These are phyloP conservation scores for Pyrrhura leucotis DNA, from an alignment of 2,797 vertebrate genomes.

Conservation along the genomic window DNA sequence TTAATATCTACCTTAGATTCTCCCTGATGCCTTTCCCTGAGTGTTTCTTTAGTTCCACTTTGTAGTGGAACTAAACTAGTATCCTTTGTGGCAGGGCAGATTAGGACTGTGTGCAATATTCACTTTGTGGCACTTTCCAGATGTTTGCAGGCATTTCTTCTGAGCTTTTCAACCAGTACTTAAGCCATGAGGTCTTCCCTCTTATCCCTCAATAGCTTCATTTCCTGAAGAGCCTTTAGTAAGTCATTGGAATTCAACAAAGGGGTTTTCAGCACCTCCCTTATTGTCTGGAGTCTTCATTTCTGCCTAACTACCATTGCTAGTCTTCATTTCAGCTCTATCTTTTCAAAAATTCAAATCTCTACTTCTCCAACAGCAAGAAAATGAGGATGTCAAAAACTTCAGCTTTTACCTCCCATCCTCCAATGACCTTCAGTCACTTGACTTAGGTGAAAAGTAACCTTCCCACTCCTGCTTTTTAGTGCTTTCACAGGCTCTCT, in stretches of 20 bases:
- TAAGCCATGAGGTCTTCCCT: background rate
- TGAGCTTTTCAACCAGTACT: background rate
- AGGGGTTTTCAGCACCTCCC: background rate
- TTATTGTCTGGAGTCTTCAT: background rate
- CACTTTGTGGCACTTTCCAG: background rate
- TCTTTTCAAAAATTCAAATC: background rate
- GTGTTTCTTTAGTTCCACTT: background rate
- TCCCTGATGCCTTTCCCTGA: background rate
- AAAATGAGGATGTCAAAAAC: background rate
- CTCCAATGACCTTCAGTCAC: background rate
- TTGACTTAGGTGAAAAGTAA: background rate
- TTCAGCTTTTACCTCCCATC: background rate
- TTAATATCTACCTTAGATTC: background rate
- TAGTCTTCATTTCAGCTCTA: background rate
- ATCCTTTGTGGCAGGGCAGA: background rate
- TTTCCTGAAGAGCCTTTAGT: background rate
- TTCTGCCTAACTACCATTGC: background rate
- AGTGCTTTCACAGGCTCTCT: background rate
- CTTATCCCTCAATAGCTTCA: background rate
- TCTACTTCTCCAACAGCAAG: background rate
- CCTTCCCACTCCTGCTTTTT: background rate
- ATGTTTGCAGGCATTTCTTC: background rate
- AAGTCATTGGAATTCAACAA: background rate
- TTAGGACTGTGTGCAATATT: background rate
- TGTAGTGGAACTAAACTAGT: no score